These are phyloP conservation scores for Salpingus planirostris DNA, from an alignment of 2,888 invertebrate species.

Conservation along the genomic window DNA sequence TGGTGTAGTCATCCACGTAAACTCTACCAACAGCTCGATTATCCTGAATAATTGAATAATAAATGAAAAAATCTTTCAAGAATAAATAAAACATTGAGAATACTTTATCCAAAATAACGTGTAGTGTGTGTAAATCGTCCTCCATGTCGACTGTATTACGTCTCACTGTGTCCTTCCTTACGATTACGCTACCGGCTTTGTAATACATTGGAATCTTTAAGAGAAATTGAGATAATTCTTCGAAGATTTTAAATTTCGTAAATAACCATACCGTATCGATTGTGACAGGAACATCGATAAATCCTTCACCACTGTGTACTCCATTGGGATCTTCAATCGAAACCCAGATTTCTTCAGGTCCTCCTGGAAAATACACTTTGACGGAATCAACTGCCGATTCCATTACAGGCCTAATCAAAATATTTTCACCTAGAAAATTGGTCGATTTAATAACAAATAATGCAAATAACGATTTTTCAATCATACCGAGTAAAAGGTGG, in stretches of 20 bases:
- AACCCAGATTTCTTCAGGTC: constrained; percentile 62
- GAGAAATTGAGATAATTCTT: background rate
- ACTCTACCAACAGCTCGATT: constrained; percentile 5
- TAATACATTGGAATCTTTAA: constrained; percentile 27
- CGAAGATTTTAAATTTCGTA: background rate
- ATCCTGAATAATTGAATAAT: constrained; percentile 2
- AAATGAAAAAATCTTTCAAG: background rate
- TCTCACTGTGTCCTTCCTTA: constrained; percentile 19
- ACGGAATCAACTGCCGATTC: constrained; percentile 63
- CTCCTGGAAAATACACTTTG: constrained; percentile 77
- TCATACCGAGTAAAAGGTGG: constrained; percentile 60
- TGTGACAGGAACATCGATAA: constrained; percentile 1
- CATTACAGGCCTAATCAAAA: constrained; percentile 81
- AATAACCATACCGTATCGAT: constrained; percentile 3
- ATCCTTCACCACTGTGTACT: background rate
- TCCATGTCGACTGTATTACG: constrained; percentile 20
- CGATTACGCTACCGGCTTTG: constrained; percentile 28
- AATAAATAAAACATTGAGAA: background rate
- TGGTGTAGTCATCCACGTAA: constrained; percentile 3
- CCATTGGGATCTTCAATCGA: constrained; percentile 1
- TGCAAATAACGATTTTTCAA: too few species aligned
- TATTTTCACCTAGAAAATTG: constrained; percentile 41
- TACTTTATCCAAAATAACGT: constrained; percentile 12
- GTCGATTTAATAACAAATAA: background rate
- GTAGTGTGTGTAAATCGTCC: constrained; percentile 22